Evolutionary conservation across 2,113 vertebrate genomes (phyloP), one percentile per base, ranked within the genome.

Genomic region (Colaptes auratus): DNA sequence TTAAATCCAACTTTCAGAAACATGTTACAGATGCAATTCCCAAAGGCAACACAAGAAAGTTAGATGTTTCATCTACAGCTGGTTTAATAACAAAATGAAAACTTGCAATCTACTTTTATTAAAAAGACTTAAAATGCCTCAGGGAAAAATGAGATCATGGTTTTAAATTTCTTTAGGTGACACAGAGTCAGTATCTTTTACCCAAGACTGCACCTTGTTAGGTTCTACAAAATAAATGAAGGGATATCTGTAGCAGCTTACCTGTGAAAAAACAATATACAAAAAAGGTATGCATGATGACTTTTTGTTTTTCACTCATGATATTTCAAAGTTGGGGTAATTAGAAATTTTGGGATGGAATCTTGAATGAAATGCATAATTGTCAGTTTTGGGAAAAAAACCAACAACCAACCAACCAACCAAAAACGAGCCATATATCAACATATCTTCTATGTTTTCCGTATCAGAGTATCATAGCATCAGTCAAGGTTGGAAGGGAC

Each of bases 51-150:
- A 84, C 74, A 86, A 89, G 73, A 82, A 95, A 97, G 81, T 78
- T 87, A 80, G 75, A 80, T 94, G 72, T 94, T 97, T 96, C 81
- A 91, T 96, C 96, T 95, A 84, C 58, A 94, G 50, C 21, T 85
- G 24, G 76, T 96, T 75, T 95, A 94, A 95, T 84, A 95, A 94
- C 86, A 96, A 95, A 97, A 96, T 93, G 89, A 96, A 96, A 96
- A 95, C 96, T 80, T 92, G 46, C 86, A 94, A 92, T 93, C 60
- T 64, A 84, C 58, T 94, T 89, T 94, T 96, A 96, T 94, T 85
- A 95, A 96, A 90, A 97, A 95, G 74, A 82, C 94, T 93, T 93
- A 79, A 89, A 81, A 87, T 82, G 92, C 96, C 92, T 95, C 77
- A 90, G 96, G 94, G 94, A 97, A 94, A 97, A 73, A 48, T 52